Evolutionary conservation across 2,113 vertebrate genomes (phyloP).

Genomic region (Hyla sarda): DNA sequence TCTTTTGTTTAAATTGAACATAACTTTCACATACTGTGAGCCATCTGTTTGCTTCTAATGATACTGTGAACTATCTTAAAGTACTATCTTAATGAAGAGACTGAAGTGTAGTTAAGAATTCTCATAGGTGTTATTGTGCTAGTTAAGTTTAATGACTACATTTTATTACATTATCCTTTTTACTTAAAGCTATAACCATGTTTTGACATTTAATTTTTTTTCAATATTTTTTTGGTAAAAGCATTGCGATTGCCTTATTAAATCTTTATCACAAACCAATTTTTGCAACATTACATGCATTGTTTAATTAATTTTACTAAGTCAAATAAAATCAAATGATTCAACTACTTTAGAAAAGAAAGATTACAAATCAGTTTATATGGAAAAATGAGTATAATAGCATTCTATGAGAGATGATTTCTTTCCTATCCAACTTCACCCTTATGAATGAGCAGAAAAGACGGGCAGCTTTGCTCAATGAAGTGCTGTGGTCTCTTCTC

Average conservation of each 20-base stretch:
- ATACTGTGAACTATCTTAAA: conserved; percentile 58
- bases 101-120: conserved; percentile 59
- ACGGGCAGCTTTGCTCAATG: too few relatives aligned
- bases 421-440: neutral
- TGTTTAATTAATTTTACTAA: neutral
- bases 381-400: neutral
- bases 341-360: neutral
- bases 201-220: conserved; percentile 40
- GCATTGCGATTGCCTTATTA: conserved; percentile 18
- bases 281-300: neutral
- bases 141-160: conserved; percentile 58
- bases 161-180: conserved; percentile 44
- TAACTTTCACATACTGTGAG: conserved; percentile 54
- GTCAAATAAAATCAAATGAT: neutral
- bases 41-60: conserved; percentile 59
- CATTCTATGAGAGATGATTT: neutral
- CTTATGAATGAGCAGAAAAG: neutral
- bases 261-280: neutral
- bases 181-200: conserved; percentile 2
- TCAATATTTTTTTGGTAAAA: neutral
- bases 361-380: neutral
- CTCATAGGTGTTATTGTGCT: conserved; percentile 58
- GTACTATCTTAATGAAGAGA: conserved; percentile 59
- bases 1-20: conserved; percentile 57
- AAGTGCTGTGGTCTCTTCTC: neutral